Evolutionary conservation across 2,113 vertebrate genomes (phyloP).

Genomic region (Pseudopipra pipra): DNA sequence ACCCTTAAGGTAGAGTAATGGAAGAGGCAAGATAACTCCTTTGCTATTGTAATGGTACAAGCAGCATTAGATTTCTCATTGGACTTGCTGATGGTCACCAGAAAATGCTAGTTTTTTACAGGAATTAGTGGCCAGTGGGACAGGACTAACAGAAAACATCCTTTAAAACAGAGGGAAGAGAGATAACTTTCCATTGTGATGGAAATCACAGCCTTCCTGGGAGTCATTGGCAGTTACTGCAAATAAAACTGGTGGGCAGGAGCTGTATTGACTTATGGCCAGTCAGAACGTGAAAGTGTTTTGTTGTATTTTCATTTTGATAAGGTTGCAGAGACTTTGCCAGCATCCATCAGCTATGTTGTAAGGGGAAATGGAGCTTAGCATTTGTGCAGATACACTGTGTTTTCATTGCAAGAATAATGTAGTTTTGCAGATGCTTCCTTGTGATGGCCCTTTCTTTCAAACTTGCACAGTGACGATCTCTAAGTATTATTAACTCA

Average conservation of each 20-base stretch:
- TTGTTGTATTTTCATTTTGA: not conserved
- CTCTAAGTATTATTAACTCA: not conserved
- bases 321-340: not conserved
- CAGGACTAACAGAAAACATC: not conserved
- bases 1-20: not conserved
- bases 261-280: not conserved
- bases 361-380: not conserved
- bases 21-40: not conserved
- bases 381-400: not conserved
- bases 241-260: not conserved
- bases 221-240: not conserved
- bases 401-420: not conserved
- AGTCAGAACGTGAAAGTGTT: not conserved
- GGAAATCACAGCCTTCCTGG: not conserved
- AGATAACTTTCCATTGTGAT: fast-evolving
- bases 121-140: not conserved
- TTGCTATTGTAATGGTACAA: not conserved
- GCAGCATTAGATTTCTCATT: not conserved
- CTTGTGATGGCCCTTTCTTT: not conserved
- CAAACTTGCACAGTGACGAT: not conserved
- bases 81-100: not conserved
- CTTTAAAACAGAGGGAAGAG: not conserved
- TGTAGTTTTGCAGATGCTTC: not conserved
- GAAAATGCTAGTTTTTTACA: not conserved
- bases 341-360: not conserved